Evolutionary conservation across 2,888 invertebrate genomes (phyloP).

Genomic region (Eremobia ochroleuca): DNA sequence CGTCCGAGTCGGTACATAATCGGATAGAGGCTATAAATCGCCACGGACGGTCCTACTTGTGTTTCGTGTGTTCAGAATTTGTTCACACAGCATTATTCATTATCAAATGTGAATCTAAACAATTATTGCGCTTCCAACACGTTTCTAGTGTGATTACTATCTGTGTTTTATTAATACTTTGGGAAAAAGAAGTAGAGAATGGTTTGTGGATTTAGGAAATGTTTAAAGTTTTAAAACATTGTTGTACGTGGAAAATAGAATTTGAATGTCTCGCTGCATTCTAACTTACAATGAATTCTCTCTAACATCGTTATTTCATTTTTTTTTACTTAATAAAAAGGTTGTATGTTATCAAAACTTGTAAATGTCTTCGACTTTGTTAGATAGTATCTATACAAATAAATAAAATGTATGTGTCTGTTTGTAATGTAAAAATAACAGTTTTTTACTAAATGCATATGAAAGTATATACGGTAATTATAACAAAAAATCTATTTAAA

Average conservation of each 20-base stretch:
- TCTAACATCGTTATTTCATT: background rate
- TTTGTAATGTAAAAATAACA: background rate
- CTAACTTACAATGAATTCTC: background rate
- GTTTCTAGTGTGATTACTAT: conserved; percentile 60
- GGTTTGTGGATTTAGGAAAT: conserved; percentile 20
- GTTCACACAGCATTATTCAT: conserved; percentile 82
- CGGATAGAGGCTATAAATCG: conserved; percentile 80
- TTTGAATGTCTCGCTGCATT: conserved; percentile 9
- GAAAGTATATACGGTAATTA: background rate
- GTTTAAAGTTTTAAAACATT: conserved; percentile 18
- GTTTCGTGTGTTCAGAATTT: conserved; percentile 76
- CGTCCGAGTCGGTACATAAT: conserved; percentile 73
- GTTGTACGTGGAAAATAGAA: conserved; percentile 8
- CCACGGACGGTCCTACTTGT: conserved; percentile 70
- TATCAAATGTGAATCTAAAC: conserved; percentile 76
- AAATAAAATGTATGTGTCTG: background rate
- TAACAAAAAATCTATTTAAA: too few relatives aligned
- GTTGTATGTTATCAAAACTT: conserved; percentile 1
- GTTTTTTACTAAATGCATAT: background rate
- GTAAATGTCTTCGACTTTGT: background rate
- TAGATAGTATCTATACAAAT: background rate
- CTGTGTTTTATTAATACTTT: conserved; percentile 60
- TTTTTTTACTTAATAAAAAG: background rate
- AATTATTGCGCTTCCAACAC: conserved; percentile 70
- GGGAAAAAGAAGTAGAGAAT: conserved; percentile 31